A percentile compares a stretch with the other conserved stretches of the same genome.
These are phyloP conservation scores for Antrozous pallidus DNA, from an alignment of 2,797 vertebrate genomes.

Conservation along the genomic window DNA sequence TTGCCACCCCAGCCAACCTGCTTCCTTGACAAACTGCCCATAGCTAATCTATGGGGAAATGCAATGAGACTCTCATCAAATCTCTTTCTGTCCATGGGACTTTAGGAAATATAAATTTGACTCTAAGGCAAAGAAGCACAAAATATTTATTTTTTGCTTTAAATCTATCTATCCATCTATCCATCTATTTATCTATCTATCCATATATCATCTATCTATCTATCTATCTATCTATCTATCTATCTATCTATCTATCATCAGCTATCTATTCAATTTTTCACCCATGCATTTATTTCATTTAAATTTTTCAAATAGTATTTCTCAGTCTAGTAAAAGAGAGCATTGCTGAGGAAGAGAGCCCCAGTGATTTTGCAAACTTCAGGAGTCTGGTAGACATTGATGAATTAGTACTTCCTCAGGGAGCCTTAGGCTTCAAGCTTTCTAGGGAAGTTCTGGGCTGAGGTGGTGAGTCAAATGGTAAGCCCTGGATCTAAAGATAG, in stretches of 20 bases:
- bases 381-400: neutral
- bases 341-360: neutral
- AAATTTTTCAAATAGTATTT: neutral
- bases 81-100: neutral
- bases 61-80: neutral
- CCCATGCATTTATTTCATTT: neutral
- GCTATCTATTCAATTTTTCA: neutral
- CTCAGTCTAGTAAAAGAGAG: neutral
- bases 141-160: neutral
- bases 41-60: neutral
- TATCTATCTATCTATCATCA: neutral
- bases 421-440: neutral
- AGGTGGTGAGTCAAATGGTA: neutral
- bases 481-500: neutral
- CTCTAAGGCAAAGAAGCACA: neutral
- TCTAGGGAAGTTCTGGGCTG: neutral
- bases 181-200: neutral
- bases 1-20: neutral
- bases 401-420: neutral
- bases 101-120: neutral
- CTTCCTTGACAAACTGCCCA: neutral
- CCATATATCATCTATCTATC: neutral
- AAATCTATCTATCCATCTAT: neutral
- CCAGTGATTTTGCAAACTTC: neutral
- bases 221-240: neutral